Evolutionary conservation across 2,113 vertebrate genomes (phyloP), one percentile per base, ranked within the genome.

Genomic region (Donacobius atricapilla): DNA sequence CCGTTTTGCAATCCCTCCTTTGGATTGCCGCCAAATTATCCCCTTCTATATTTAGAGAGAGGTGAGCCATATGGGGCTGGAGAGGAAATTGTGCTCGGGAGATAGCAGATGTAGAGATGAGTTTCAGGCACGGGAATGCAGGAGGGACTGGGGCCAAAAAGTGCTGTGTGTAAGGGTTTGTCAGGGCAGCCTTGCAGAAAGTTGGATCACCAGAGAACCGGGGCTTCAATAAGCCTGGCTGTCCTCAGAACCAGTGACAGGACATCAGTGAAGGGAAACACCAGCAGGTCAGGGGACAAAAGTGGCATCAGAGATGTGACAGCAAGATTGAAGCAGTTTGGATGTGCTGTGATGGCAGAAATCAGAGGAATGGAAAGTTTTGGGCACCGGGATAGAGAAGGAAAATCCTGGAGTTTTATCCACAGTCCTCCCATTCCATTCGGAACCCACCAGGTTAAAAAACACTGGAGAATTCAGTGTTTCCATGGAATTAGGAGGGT

Each of bases 81-180:
- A 82, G 72, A 91, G 90, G 73, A 94, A 96, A 95, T 79, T 80
- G 86, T 83, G 89, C 88, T 86, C 1, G 1, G n/a, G 79, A 86
- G 89, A 27, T 12, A 14, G 83, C 80, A 76, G 86, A 77, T 77
- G 91, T 3, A n/a, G 81, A 69, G 92, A 72, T 51, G 66, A 77
- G 83, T 85, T 87, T 83, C 70, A 92, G 39, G 69, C 66, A 18
- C 76, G 15, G 60, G 56, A 78, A 78, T 77, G 82, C 64, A 31
- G 11, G 56, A 53, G 61, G 69, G 47, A 77, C 25, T 2, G 4
- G 63, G 78, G 78, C 66, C 65, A 76, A 24, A 10, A 63, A 64
- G 63, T 28, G 61, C 39, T 0, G 1, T 33, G 24, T 4, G 14
- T 47, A 28, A 86, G 78, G 90, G 27, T 88, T 84, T 80, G 85